Evolutionary conservation across 1,140 invertebrate genomes (phyloP).

Genomic region (Sarcophaga peregrina): DNA sequence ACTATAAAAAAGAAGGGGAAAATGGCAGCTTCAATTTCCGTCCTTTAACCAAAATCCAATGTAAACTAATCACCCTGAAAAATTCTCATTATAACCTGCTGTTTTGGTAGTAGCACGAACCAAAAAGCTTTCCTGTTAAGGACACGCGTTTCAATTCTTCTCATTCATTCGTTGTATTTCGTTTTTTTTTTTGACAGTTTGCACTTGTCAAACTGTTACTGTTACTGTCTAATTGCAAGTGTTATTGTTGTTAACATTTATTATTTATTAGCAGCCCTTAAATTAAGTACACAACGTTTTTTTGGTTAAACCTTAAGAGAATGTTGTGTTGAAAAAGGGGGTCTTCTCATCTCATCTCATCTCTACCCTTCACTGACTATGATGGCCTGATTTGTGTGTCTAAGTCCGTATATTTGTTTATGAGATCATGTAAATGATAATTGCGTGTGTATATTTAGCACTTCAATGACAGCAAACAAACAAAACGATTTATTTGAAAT

Average conservation of each 20-base stretch:
- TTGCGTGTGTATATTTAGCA: slow-evolving; percentile 27
- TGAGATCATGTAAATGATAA: background rate
- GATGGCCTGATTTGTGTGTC: background rate
- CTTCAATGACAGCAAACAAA: slow-evolving; percentile 19
- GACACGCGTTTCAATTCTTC: slow-evolving; percentile 14
- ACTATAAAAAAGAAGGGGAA: too few relatives aligned
- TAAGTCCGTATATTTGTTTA: background rate
- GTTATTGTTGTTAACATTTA: slow-evolving; percentile 43
- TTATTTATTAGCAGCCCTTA: slow-evolving; percentile 42
- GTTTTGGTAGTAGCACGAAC: background rate
- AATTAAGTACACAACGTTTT: slow-evolving; percentile 25
- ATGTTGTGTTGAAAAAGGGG: too few relatives aligned
- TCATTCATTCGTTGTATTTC: background rate
- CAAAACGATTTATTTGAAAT: background rate
- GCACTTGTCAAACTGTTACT: slow-evolving; percentile 35
- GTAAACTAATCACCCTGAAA: slow-evolving; percentile 36
- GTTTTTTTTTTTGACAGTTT: background rate
- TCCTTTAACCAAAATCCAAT: background rate
- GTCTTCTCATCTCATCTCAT: background rate
- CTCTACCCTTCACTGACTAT: background rate
- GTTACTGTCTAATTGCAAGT: slow-evolving; percentile 20
- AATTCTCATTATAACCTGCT: slow-evolving; percentile 29
- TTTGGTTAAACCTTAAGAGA: too few relatives aligned
- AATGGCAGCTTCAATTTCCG: too few relatives aligned
- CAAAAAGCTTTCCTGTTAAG: slow-evolving; percentile 19